Base-by-base conservation (phyloP, 2,797 vertebrate species). In the Rhynchonycteris naso region DNA sequence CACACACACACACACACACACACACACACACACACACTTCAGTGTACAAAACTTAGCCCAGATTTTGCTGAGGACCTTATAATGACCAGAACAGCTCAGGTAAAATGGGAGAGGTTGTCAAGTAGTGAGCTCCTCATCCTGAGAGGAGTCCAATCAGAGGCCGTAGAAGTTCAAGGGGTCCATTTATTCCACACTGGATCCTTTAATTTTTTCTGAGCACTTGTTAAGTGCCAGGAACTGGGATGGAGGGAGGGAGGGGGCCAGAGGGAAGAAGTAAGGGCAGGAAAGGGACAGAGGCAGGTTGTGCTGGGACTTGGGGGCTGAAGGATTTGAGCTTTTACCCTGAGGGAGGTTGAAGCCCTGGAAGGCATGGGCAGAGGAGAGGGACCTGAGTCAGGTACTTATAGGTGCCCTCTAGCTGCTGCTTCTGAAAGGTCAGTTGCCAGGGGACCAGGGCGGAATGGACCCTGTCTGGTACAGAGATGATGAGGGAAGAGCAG, bases 241-340 rank as follows among this genome's bases (percentile, higher is more conserved):
- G 16, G 43, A 35, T 26, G 21, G 78, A n/a, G 24, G 4, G 30
- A 58, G 24, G 0, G 0, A 38, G 24, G 22, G 1, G 2, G 1
- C 3, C 56, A 56, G 26, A 61, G 52, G 2, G 10, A 33, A n/a
- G 38, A n/a, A 54, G 4, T 2, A 21, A 74, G 66, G 30, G 10
- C 33, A 18, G 43, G 38, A 54, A 35, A 30, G n/a, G 52, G 59
- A 69, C 3, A 69, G 1, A 12, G 22, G 30, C 61, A 22, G 65
- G 65, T 10, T 3, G 4, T 1, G 2, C 11, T 21, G 65, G 61
- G 8, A 33, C 24, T 68, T 30, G 30, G 13, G 59, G 30, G 12
- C 43, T 19, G 24, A 50, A 68, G n/a, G 33, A 61, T 30, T 38
- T 16, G 14, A 30, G 61, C 26, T 78, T 69, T 52, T 13, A 4